Evolutionary conservation across 2,113 vertebrate species (phyloP), one percentile per base, ranked within the genome.

Genomic region (Bagarius yarrelli): DNA sequence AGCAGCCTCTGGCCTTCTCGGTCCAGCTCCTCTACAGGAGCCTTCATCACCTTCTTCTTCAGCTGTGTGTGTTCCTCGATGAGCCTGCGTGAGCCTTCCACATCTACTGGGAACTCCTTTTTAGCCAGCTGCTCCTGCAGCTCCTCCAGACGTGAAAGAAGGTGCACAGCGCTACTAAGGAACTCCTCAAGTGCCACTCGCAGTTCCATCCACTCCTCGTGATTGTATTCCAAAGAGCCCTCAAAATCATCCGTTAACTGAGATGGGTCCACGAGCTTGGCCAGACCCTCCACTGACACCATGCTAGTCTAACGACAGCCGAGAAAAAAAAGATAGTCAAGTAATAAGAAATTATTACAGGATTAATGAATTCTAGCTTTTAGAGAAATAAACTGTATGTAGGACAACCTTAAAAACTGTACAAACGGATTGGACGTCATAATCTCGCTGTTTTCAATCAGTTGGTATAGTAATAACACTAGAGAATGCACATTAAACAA

Each of bases 41-140:
- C 97, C 93, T 97, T 97, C 84, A 98, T 94, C 82, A 99, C 97
- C 93, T 97, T 98, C 85, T 98, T 99, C 93, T 98, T 99, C 53
- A 99, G 94, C 83, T 97, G 96, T 0, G 96, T 96, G 90, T 99
- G 98, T 81, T 99, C 97, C 8, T 99, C 97, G 14, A 99, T 98
- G 56, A 99, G 90, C 81, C 95, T 91, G 73, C 98, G 94, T 1
- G 97, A 99, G 78, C 96, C 96, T 83, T 99, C 98, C 84, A 98
- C 97, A 1, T 99, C 98, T 81, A 96, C 94, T 0, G 97, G 98
- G 87, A 98, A 99, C 84, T 99, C 98, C 78, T 98, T 99, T 86
- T 96, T 94, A 56, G 96, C 96, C 91, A 96, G 82, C 89, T 95
- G 95, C 91, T 99, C 98, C 94, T 94, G 98, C 67, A 99, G 92